phyloP scores from a whole-genome alignment of 2,797 vertebrate genomes.

The Protosalanx chinensis region DNA sequence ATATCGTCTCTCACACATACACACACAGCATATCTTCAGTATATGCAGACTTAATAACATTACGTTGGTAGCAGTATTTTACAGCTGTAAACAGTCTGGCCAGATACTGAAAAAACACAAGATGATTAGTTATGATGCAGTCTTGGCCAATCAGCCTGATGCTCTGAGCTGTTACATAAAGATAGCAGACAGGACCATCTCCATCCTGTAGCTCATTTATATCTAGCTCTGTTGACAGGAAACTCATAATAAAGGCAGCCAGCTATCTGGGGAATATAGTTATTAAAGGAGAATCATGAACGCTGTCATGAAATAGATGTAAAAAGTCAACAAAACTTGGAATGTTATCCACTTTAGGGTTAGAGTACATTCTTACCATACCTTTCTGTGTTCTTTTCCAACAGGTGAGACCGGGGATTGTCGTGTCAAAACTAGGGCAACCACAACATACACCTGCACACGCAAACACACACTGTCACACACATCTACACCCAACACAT shows the following conservation, averaged over 20 bases:
- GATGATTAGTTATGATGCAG: constrained; percentile 41
- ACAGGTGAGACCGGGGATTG: background rate
- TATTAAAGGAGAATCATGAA: background rate
- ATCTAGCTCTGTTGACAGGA: background rate
- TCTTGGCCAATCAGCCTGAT: constrained; percentile 40
- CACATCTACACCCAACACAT: constrained; percentile 1
- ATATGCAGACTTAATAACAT: constrained; percentile 20
- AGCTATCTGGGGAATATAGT: background rate
- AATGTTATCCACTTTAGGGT: background rate
- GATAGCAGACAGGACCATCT: constrained; percentile 2
- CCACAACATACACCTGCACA: constrained; percentile 1
- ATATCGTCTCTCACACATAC: background rate
- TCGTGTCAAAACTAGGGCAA: background rate
- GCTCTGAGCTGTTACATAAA: constrained; percentile 16
- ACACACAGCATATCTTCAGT: constrained; percentile 1
- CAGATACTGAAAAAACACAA: constrained; percentile 28
- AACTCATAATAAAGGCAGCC: background rate
- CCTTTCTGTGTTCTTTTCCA: background rate
- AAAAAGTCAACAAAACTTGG: too few relatives aligned
- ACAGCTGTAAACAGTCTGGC: constrained; percentile 36
- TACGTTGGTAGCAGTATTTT: constrained; percentile 30
- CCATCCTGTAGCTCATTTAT: background rate
- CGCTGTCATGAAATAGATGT: background rate
- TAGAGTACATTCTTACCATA: background rate
- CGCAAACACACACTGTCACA: background rate